A percentile compares a stretch with the other conserved stretches of the same genome.
These are phyloP conservation scores for Macaca nemestrina DNA, from an alignment of 2,113 vertebrate species.

Conservation along the genomic window DNA sequence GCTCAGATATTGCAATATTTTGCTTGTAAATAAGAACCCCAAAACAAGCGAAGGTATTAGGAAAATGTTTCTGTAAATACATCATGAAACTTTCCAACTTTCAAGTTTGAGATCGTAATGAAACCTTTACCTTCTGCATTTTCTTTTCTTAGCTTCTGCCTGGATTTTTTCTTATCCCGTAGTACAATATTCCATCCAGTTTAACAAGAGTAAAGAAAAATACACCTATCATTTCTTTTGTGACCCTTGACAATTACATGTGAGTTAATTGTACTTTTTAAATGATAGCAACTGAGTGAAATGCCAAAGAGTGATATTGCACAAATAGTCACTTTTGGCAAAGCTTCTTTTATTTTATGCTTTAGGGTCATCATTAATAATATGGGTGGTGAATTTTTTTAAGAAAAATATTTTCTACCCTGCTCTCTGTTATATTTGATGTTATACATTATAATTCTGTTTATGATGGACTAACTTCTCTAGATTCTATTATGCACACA, in stretches of 20 bases:
- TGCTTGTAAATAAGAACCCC: not conserved
- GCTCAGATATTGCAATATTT: not conserved
- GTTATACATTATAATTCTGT: not conserved
- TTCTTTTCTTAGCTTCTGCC: not conserved
- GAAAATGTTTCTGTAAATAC: not conserved
- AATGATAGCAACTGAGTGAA: not conserved
- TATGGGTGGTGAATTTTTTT: not conserved
- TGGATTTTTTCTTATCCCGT: not conserved
- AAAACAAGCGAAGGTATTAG: not conserved
- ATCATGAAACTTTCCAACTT: not conserved
- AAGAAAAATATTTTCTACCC: slow-evolving; percentile 5
- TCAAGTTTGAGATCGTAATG: not conserved
- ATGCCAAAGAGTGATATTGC: not conserved
- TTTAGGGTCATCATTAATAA: not conserved
- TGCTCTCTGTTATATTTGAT: not conserved
- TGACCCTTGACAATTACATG: not conserved
- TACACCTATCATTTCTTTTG: not conserved
- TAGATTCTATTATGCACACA: not conserved
- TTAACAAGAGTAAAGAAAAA: slow-evolving; percentile 12
- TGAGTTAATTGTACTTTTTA: not conserved
- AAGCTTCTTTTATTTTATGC: not conserved
- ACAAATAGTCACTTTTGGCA: not conserved
- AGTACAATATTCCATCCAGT: not conserved
- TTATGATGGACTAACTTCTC: not conserved
- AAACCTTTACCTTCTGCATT: not conserved